Evolutionary conservation across 92 coral and sea anemone species (phyloP).

Genomic region (Diadumene lineata): DNA sequence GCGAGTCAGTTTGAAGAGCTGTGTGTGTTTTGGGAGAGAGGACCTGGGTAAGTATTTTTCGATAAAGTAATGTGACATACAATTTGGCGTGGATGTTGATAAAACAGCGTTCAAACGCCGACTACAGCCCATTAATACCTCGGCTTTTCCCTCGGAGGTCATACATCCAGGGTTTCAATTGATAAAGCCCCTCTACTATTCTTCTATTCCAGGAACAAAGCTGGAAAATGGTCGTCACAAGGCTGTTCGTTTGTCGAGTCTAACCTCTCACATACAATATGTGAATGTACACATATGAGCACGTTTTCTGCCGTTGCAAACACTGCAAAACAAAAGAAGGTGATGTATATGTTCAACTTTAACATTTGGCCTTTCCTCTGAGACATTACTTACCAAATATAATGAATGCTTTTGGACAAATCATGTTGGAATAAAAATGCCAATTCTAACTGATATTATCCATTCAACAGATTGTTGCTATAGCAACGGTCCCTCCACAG

Average conservation of each 20-base stretch:
- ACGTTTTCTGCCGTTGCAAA: slow-evolving; percentile 80
- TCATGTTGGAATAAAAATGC: too few relatives aligned
- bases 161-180: too few relatives aligned
- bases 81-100: too few relatives aligned
- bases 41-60: slow-evolving; percentile 41
- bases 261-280: slow-evolving; percentile 80
- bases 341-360: slow-evolving; percentile 11
- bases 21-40: slow-evolving; percentile 79
- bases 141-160: too few relatives aligned
- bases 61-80: not conserved
- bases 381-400: too few relatives aligned
- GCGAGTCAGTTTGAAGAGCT: slow-evolving; percentile 64
- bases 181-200: too few relatives aligned
- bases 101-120: too few relatives aligned
- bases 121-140: too few relatives aligned
- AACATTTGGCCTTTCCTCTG: too few relatives aligned
- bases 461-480: not conserved
- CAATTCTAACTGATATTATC: not conserved
- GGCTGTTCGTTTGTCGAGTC: slow-evolving; percentile 74
- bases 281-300: slow-evolving; percentile 91
- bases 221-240: slow-evolving; percentile 69
- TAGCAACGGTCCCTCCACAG: slow-evolving; percentile 33
- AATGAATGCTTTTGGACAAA: too few relatives aligned
- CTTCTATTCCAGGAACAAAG: slow-evolving; percentile 12
- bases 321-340: slow-evolving; percentile 61